phyloP scores from a whole-genome alignment of 2,113 vertebrate genomes.

The Lethenteron reissneri region DNA sequence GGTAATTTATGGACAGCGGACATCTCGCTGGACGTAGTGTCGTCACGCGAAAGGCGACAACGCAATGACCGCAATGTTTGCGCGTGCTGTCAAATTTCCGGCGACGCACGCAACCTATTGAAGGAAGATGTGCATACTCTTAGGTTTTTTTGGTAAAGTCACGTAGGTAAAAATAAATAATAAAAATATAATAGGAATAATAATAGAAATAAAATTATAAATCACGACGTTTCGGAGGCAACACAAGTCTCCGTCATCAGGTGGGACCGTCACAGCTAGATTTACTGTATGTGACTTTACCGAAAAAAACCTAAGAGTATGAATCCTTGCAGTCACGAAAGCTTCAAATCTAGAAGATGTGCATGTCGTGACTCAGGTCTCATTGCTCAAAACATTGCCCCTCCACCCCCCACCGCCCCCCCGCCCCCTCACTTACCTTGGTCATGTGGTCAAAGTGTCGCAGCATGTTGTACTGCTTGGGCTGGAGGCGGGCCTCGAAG shows the following conservation, averaged over 20 bases:
- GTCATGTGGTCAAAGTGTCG: conserved; percentile 92
- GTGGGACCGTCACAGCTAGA: no score
- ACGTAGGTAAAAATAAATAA: no score
- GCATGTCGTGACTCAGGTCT: neutral
- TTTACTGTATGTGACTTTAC: no score
- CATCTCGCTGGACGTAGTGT: neutral
- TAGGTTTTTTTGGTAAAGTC: no score
- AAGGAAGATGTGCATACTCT: neutral
- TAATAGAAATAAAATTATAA: no score
- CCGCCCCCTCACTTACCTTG: conserved; percentile 50
- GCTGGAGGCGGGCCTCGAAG: conserved; percentile 72
- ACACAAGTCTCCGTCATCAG: no score
- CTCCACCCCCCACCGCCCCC: neutral
- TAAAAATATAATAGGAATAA: no score
- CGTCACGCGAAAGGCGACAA: neutral
- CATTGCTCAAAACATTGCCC: neutral
- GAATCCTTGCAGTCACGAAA: no score
- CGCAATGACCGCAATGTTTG: neutral
- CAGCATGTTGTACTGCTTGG: conserved; percentile 74
- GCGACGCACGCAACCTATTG: neutral
- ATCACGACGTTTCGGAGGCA: no score
- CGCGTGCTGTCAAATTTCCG: neutral
- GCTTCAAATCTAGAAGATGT: no score
- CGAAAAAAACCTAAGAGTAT: no score
- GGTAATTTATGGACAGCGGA: neutral